Evolutionary conservation across 1,140 invertebrate genomes (phyloP).

Genomic region (Druon quercuslanigerum): DNA sequence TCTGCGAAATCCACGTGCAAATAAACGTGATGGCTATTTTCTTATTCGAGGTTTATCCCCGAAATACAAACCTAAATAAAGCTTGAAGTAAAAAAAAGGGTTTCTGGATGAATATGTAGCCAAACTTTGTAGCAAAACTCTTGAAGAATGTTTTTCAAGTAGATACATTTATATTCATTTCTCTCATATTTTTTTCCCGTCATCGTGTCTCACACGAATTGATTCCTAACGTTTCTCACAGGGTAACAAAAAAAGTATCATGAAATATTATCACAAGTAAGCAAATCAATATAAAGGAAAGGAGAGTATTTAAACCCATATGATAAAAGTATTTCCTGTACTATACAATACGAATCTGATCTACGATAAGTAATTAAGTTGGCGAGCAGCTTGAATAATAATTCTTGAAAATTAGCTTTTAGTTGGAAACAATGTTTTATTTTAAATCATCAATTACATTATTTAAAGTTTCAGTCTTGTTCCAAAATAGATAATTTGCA

Average conservation of each 20-base stretch:
- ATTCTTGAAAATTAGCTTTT: background rate
- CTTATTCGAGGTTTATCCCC: background rate
- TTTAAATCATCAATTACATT: too few species aligned
- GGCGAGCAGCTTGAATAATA: background rate
- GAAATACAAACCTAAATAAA: too few species aligned
- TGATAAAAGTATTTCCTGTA: slow-evolving; percentile 69
- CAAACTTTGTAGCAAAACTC: too few species aligned
- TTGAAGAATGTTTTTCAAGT: background rate
- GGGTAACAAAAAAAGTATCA: slow-evolving; percentile 70
- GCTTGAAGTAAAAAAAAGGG: too few species aligned
- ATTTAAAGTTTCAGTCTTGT: too few species aligned
- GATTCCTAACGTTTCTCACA: slow-evolving; percentile 66
- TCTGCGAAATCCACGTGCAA: background rate
- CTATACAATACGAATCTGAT: slow-evolving; percentile 62
- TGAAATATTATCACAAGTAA: slow-evolving; percentile 64
- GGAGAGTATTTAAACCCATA: slow-evolving; percentile 67
- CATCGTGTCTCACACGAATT: slow-evolving; percentile 32
- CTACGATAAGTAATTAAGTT: slow-evolving; percentile 34
- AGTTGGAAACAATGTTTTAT: too few species aligned
- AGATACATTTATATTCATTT: background rate
- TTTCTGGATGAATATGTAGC: too few species aligned
- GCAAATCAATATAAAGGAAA: slow-evolving; percentile 61
- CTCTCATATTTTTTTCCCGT: background rate
- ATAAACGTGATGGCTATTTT: background rate
- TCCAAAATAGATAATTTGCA: too few species aligned